Evolutionary conservation across 2,797 vertebrate genomes (phyloP).

Genomic region (Xiphophorus birchmanni): DNA sequence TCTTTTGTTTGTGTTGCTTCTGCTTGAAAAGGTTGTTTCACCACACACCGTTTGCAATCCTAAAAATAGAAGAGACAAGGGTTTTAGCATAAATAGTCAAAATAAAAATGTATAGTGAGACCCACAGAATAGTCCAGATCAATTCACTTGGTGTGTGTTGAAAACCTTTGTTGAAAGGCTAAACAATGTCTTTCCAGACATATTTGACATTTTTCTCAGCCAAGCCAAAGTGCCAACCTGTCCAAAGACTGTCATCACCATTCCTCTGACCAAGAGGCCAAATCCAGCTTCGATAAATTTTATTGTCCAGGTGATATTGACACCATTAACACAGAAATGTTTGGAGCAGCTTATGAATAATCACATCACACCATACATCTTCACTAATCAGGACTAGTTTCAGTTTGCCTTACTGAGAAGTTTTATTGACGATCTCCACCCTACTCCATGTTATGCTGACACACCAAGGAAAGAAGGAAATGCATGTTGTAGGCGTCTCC

Average conservation of each 20-base stretch:
- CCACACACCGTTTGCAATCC: background rate
- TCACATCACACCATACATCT: background rate
- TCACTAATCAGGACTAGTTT: background rate
- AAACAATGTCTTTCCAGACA: background rate
- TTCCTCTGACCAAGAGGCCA: background rate
- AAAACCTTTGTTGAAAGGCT: background rate
- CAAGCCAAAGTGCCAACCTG: no score
- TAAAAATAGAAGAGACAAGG: background rate
- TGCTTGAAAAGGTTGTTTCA: background rate
- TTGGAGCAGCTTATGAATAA: background rate
- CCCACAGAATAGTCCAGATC: background rate
- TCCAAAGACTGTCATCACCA: background rate
- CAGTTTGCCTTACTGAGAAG: background rate
- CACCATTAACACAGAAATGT: background rate
- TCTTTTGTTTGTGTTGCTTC: background rate
- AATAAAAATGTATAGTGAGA: no score
- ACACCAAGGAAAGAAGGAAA: background rate
- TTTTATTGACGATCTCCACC: no score
- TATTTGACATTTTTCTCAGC: no score
- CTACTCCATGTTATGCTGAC: background rate
- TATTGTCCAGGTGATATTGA: background rate
- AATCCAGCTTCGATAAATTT: background rate
- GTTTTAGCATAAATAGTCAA: background rate
- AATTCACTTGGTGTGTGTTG: background rate
- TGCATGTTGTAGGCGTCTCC: no score